Percentiles rank a stretch among this genome's conserved stretches.
phyloP scores from a whole-genome alignment of 2,888 invertebrate species.

The Tillus elongatus region DNA sequence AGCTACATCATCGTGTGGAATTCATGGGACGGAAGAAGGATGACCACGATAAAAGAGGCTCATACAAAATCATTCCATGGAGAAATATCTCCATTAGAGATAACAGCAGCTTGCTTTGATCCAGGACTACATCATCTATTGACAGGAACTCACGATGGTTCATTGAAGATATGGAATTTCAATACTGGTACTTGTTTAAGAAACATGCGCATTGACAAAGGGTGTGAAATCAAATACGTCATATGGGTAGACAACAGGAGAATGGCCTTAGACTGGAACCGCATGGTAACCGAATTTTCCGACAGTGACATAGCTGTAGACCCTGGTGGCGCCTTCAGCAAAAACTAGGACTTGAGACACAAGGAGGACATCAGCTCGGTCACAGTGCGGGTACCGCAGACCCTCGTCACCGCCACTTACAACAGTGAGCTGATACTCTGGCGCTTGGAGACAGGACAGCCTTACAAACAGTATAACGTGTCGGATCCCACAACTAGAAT shows the following conservation, averaged over 20 bases:
- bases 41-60: slow-evolving; percentile 58
- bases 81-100: slow-evolving; percentile 57
- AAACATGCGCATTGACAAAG: slow-evolving; percentile 48
- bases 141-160: slow-evolving; percentile 71
- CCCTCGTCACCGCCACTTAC: slow-evolving; percentile 66
- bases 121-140: slow-evolving; percentile 61
- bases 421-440: slow-evolving; percentile 74
- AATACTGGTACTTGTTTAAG: slow-evolving; percentile 67
- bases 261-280: slow-evolving; percentile 71
- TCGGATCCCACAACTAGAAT: slow-evolving; percentile 50
- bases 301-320: slow-evolving; percentile 48
- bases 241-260: slow-evolving; percentile 51
- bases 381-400: slow-evolving; percentile 55
- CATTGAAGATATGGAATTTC: slow-evolving; percentile 77
- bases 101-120: slow-evolving; percentile 71
- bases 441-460: slow-evolving; percentile 73
- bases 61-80: slow-evolving; percentile 61
- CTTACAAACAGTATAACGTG: slow-evolving; percentile 48
- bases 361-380: slow-evolving; percentile 66
- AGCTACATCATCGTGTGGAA: slow-evolving; percentile 79
- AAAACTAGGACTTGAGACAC: slow-evolving; percentile 65
- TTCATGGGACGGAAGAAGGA: slow-evolving; percentile 59
- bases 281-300: slow-evolving; percentile 59
- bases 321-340: slow-evolving; percentile 40
- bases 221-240: slow-evolving; percentile 46